Evolutionary conservation across 1,140 invertebrate genomes (phyloP).

Genomic region (Halesus radiatus): DNA sequence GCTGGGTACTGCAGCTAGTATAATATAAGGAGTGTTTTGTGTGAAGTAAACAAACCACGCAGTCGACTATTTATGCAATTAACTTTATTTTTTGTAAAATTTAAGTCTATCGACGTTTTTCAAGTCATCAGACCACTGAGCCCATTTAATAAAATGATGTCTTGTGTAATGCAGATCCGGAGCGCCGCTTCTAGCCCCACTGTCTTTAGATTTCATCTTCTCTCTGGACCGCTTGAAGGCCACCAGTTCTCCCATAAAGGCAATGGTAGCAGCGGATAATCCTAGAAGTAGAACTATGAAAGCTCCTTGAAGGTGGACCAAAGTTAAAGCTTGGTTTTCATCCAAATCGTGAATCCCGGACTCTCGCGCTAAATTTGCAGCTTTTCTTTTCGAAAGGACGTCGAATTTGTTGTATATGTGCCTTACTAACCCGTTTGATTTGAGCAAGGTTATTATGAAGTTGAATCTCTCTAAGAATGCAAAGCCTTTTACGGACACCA

Average conservation of each 20-base stretch:
- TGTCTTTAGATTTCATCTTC: not conserved
- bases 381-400: conserved; percentile 15
- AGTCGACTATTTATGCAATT: too few species aligned
- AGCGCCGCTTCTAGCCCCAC: not conserved
- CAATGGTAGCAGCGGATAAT: not conserved
- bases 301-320: conserved; percentile 52
- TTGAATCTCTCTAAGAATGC: conserved; percentile 49
- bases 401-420: conserved; percentile 42
- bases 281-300: conserved; percentile 48
- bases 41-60: not conserved
- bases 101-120: conserved; percentile 20
- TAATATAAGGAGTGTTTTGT: too few species aligned
- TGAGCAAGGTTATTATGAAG: conserved; percentile 32
- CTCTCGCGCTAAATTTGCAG: conserved; percentile 40
- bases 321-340: conserved; percentile 1
- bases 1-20: too few species aligned
- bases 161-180: not conserved
- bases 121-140: not conserved
- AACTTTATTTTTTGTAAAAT: conserved; percentile 2
- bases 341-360: conserved; percentile 22
- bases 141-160: conserved; percentile 18
- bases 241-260: conserved; percentile 46
- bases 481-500: conserved; percentile 52
- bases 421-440: conserved; percentile 46
- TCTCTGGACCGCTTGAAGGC: not conserved